phyloP scores from a whole-genome alignment of 1,140 invertebrate species.

The Drosophila kikkawai region DNA sequence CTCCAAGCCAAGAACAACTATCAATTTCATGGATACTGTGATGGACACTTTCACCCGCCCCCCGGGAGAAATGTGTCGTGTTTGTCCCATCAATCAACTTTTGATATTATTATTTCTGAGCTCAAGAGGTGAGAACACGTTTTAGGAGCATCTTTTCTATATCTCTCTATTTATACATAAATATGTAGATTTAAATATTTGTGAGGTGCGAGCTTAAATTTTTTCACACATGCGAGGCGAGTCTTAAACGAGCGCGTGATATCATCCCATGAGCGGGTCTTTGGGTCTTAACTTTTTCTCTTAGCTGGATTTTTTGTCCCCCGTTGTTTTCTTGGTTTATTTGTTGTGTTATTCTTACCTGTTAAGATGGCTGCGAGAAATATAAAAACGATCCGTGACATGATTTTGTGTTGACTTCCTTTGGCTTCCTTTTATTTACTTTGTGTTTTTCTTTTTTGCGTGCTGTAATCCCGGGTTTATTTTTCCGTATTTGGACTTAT shows the following conservation, averaged over 20 bases:
- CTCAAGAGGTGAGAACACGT: constrained; percentile 49
- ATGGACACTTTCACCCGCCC: constrained; percentile 26
- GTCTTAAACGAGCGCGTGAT: constrained; percentile 54
- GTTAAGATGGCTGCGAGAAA: constrained; percentile 77
- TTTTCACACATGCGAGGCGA: constrained; percentile 31
- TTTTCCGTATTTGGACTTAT: constrained; percentile 40
- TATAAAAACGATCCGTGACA: constrained; percentile 80
- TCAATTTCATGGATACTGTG: constrained; percentile 38
- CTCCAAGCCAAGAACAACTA: constrained; percentile 16
- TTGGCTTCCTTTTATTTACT: constrained; percentile 42
- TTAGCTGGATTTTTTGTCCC: constrained; percentile 1
- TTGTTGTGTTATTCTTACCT: constrained; percentile 59
- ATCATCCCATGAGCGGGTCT: constrained; percentile 45
- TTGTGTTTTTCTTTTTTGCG: constrained; percentile 6
- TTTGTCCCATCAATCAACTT: constrained; percentile 47
- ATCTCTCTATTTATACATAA: neutral
- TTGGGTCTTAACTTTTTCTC: constrained; percentile 26
- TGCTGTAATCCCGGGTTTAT: constrained; percentile 64
- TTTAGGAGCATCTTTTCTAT: constrained; percentile 19
- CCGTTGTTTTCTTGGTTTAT: constrained; percentile 3
- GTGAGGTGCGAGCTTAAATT: constrained; percentile 21
- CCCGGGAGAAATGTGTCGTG: constrained; percentile 10
- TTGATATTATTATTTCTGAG: constrained; percentile 18
- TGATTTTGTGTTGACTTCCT: constrained; percentile 47
- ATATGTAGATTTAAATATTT: constrained; percentile 5